These are phyloP conservation scores for Argentina silus DNA, from an alignment of 2,797 vertebrate species.

Conservation along the genomic window DNA sequence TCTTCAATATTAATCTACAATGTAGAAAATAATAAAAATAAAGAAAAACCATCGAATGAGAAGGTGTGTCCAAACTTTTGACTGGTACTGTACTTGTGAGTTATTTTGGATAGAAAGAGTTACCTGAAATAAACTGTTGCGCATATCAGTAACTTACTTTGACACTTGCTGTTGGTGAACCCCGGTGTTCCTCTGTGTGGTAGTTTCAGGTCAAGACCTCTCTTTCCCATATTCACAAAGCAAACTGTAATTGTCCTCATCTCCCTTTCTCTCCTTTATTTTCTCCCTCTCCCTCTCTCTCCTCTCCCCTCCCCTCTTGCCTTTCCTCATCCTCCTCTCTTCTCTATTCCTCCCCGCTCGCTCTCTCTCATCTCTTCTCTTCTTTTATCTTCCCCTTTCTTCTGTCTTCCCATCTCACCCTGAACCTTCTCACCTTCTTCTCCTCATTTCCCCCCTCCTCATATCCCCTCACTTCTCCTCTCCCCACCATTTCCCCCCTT, in stretches of 20 bases:
- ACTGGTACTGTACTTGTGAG: too few species aligned
- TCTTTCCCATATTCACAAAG: not conserved
- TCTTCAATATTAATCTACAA: too few species aligned
- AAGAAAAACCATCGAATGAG: too few species aligned
- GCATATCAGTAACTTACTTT: not conserved
- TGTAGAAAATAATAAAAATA: too few species aligned
- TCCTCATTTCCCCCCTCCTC: too few species aligned
- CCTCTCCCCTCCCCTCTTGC: not conserved
- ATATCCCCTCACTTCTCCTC: not conserved
- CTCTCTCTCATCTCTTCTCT: not conserved
- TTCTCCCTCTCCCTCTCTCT: not conserved
- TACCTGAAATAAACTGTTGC: slow-evolving; percentile 4
- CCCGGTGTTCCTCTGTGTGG: not conserved
- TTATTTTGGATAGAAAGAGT: not conserved
- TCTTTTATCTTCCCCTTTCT: not conserved
- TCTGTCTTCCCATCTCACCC: slow-evolving; percentile 8
- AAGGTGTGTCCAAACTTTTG: too few species aligned
- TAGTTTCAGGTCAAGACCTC: not conserved
- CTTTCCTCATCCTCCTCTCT: not conserved
- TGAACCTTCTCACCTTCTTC: not conserved
- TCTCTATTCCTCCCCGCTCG: slow-evolving; percentile 13
- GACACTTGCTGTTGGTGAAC: not conserved
- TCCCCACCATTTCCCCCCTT: not conserved
- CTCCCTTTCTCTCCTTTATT: not conserved
- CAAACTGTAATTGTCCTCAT: not conserved